Percentiles rank a stretch among this genome's conserved stretches.
phyloP scores from a whole-genome alignment of 1,140 invertebrate genomes.

The Drosophila subpulchrella region DNA sequence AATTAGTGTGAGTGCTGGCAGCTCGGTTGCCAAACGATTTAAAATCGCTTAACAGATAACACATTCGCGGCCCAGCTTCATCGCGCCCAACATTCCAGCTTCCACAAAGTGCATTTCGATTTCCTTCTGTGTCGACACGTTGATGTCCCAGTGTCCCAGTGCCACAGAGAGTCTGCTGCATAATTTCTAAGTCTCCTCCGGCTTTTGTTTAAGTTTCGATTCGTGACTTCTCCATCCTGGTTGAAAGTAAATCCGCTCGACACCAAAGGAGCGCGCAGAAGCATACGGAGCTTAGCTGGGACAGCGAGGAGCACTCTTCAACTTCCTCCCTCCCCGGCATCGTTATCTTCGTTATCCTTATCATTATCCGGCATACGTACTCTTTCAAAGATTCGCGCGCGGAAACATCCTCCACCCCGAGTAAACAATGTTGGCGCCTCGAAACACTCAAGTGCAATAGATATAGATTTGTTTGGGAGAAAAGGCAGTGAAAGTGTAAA shows the following conservation, averaged over 20 bases:
- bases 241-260: constrained; percentile 40
- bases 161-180: constrained; percentile 8
- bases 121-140: constrained; percentile 42
- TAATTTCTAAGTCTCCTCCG: constrained; percentile 41
- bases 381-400: background rate
- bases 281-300: background rate
- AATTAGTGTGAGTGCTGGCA: constrained; percentile 33
- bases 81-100: background rate
- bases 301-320: constrained; percentile 4
- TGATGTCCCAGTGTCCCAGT: background rate
- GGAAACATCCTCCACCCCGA: background rate
- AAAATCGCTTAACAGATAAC: constrained; percentile 25
- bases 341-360: constrained; percentile 37
- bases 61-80: background rate
- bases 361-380: constrained; percentile 19
- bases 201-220: constrained; percentile 43
- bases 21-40: constrained; percentile 26
- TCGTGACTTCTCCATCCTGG: constrained; percentile 33
- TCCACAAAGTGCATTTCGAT: constrained; percentile 61
- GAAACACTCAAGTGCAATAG: constrained; percentile 45
- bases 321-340: background rate
- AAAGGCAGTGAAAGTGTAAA: no score
- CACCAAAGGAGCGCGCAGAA: background rate
- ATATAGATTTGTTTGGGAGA: no score
- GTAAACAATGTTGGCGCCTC: constrained; percentile 16